Percentiles rank a stretch among this genome's conserved stretches.
These are phyloP conservation scores for Drosophila sp. DNA, from an alignment of 1,140 invertebrate species.

Conservation along the genomic window DNA sequence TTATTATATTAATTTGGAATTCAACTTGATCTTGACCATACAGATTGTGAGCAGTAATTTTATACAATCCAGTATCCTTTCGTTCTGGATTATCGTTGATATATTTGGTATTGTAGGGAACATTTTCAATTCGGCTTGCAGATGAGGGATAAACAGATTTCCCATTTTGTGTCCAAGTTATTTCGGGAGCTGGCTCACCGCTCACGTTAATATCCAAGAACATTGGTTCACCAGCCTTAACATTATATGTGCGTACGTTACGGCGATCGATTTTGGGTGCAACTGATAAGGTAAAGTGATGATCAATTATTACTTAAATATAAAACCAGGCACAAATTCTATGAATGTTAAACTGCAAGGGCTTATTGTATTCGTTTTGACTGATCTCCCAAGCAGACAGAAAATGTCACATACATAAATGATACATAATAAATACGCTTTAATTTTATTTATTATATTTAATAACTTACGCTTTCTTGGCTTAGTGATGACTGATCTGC, in stretches of 20 bases:
- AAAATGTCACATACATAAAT: no score
- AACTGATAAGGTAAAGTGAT: conserved; percentile 86
- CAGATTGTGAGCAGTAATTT: conserved; percentile 93
- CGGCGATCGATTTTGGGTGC: conserved; percentile 97
- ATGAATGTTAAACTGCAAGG: no score
- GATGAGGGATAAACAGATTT: conserved; percentile 86
- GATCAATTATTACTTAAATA: no score
- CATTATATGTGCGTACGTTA: conserved; percentile 92
- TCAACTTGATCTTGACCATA: conserved; percentile 95
- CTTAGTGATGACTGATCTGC: conserved; percentile 95
- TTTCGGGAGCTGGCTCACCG: conserved; percentile 96
- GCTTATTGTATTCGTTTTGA: no score
- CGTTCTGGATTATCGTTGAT: conserved; percentile 92
- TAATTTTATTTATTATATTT: no score
- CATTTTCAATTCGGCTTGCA: conserved; percentile 90
- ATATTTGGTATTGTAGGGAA: conserved; percentile 94
- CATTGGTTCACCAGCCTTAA: conserved; percentile 96
- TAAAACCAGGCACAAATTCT: no score
- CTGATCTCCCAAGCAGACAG: no score
- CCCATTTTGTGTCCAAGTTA: conserved; percentile 88
- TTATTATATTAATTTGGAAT: conserved; percentile 95
- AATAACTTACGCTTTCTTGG: conserved; percentile 93
- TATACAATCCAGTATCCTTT: conserved; percentile 94
- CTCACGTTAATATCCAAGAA: conserved; percentile 95
- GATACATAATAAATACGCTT: no score